Evolutionary conservation across 1,140 invertebrate species (phyloP).

Genomic region (Antheraea pernyi): DNA sequence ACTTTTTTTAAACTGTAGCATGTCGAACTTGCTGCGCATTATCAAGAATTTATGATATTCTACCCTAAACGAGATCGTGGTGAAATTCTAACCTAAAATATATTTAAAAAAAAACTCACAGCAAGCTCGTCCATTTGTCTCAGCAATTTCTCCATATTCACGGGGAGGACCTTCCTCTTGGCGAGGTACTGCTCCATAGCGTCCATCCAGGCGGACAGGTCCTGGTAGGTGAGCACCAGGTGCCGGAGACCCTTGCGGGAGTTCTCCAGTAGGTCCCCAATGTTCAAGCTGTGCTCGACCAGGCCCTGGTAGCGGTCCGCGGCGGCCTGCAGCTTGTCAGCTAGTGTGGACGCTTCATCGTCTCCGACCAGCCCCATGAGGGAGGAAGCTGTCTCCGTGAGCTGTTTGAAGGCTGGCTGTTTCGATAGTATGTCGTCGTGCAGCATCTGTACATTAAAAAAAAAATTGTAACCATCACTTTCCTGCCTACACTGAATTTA

Average conservation of each 20-base stretch:
- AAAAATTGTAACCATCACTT: not conserved
- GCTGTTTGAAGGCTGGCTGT: slow-evolving; percentile 91
- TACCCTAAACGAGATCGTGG: not conserved
- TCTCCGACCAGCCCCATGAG: slow-evolving; percentile 95
- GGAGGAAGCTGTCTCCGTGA: slow-evolving; percentile 92
- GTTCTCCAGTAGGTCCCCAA: slow-evolving; percentile 88
- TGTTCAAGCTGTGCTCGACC: slow-evolving; percentile 91
- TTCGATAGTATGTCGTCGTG: slow-evolving; percentile 94
- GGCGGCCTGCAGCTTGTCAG: slow-evolving; percentile 91
- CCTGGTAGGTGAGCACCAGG: slow-evolving; percentile 95
- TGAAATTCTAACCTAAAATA: not conserved
- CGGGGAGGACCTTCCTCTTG: slow-evolving; percentile 90
- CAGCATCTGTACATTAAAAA: slow-evolving; percentile 80
- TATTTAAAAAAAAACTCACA: slow-evolving; percentile 64
- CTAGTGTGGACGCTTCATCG: slow-evolving; percentile 92
- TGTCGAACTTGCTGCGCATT: no score
- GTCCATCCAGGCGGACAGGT: slow-evolving; percentile 96
- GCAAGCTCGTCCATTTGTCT: slow-evolving; percentile 95
- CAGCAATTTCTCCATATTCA: slow-evolving; percentile 94
- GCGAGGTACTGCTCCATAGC: slow-evolving; percentile 90
- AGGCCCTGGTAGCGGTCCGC: slow-evolving; percentile 91
- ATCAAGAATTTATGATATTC: no score
- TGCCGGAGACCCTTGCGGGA: slow-evolving; percentile 92
- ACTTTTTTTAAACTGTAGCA: no score
- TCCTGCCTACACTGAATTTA: no score